Evolutionary conservation across 1,140 invertebrate genomes (phyloP).

Genomic region (Magallana ariakensis): DNA sequence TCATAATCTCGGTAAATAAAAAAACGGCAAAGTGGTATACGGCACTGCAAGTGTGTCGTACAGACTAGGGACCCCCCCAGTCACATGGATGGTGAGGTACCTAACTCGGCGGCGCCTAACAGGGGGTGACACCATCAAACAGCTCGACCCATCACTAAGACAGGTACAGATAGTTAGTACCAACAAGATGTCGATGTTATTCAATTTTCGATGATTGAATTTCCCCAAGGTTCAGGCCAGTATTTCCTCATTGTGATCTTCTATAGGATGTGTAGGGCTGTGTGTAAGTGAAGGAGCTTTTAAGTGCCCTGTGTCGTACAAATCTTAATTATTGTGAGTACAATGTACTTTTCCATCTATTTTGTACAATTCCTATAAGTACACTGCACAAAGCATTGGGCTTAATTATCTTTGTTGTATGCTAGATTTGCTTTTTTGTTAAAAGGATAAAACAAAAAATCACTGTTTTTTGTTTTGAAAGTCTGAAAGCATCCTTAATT

Average conservation of each 20-base stretch:
- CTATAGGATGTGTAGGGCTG: not conserved
- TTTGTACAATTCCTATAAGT: no score
- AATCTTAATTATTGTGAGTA: slow-evolving; percentile 28
- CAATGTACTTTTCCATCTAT: not conserved
- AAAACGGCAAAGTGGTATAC: not conserved
- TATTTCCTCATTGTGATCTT: slow-evolving; percentile 32
- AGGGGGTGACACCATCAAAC: not conserved
- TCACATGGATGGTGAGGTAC: not conserved
- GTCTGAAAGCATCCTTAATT: no score
- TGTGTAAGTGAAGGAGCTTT: not conserved
- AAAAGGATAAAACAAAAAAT: no score
- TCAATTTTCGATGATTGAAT: slow-evolving; percentile 11
- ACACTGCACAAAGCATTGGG: no score
- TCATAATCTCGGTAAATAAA: not conserved
- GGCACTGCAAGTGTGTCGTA: not conserved
- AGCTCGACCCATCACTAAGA: not conserved
- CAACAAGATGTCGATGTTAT: not conserved
- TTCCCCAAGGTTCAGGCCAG: not conserved
- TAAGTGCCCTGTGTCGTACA: not conserved
- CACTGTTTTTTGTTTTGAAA: no score
- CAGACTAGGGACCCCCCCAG: not conserved
- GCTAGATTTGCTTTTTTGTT: no score
- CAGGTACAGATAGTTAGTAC: slow-evolving; percentile 8
- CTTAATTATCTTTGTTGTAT: no score
- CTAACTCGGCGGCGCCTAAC: not conserved